Evolutionary conservation across 2,113 vertebrate genomes (phyloP).

Genomic region (Orcinus orca): DNA sequence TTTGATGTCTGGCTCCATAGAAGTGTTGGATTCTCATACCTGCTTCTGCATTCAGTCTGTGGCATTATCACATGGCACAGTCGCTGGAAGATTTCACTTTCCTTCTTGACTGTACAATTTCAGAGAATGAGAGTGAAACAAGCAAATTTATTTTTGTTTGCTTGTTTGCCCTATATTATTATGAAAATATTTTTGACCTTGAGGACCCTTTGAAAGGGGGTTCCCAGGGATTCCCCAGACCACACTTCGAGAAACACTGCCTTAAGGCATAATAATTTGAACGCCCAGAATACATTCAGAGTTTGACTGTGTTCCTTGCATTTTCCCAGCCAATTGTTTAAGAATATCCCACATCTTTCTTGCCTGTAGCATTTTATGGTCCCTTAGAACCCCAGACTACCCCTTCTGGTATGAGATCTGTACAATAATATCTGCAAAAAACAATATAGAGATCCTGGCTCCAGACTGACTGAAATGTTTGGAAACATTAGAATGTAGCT

Average conservation of each 20-base stretch:
- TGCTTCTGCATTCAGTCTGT: background rate
- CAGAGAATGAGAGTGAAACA: background rate
- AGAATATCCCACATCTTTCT: constrained; percentile 32
- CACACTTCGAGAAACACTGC: constrained; percentile 14
- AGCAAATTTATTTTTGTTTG: background rate
- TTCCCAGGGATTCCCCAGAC: background rate
- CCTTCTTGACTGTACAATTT: background rate
- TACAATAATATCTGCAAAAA: background rate
- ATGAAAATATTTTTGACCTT: constrained; percentile 26
- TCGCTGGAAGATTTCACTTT: background rate
- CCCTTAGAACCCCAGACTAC: background rate
- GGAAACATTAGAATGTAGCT: background rate
- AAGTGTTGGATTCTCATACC: background rate
- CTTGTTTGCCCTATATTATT: background rate
- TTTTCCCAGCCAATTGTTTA: background rate
- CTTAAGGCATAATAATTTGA: background rate
- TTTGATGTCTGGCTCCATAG: background rate
- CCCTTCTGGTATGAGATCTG: background rate
- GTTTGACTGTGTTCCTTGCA: background rate
- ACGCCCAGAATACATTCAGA: background rate
- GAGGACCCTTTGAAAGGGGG: constrained; percentile 7
- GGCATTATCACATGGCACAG: background rate
- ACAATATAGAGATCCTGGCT: background rate
- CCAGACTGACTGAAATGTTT: background rate
- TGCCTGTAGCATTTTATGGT: background rate